Percentiles rank a stretch among this genome's conserved stretches.
Evolutionary conservation across 2,797 vertebrate genomes (phyloP).

Genomic region (Onychomys torridus): DNA sequence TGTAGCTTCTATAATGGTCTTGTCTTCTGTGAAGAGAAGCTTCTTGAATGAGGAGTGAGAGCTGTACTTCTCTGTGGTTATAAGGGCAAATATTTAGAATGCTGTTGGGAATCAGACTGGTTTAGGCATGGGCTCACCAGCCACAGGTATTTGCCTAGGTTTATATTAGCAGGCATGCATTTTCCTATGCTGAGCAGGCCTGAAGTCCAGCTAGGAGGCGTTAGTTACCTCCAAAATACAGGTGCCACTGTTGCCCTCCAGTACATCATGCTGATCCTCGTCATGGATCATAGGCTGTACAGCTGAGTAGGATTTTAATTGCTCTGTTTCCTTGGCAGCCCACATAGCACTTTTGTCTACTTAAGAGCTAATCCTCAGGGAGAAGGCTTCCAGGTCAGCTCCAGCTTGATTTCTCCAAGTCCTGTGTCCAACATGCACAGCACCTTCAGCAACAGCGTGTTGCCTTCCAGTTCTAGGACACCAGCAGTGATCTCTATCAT

Average conservation of each 20-base stretch:
- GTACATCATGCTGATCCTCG: neutral
- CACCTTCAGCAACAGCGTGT: neutral
- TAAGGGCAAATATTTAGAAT: neutral
- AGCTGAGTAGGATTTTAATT: neutral
- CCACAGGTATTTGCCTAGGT: neutral
- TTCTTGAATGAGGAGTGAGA: too few species aligned
- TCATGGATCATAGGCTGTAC: too few species aligned
- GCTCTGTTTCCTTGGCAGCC: neutral
- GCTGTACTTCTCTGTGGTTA: neutral
- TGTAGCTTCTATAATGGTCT: neutral
- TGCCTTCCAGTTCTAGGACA: neutral
- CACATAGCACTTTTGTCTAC: neutral
- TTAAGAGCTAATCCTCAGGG: neutral
- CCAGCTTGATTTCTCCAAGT: neutral
- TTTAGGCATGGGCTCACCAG: neutral
- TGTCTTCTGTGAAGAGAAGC: neutral
- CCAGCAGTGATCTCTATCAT: neutral
- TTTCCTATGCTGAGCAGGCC: neutral
- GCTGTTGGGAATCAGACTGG: neutral
- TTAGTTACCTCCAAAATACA: neutral
- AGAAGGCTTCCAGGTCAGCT: neutral
- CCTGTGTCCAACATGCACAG: neutral
- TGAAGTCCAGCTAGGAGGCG: neutral
- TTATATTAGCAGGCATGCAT: neutral
- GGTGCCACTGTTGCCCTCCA: neutral